Conservation (phyloP, 2,888 invertebrate genomes). For the Eudemis profundana region DNA sequence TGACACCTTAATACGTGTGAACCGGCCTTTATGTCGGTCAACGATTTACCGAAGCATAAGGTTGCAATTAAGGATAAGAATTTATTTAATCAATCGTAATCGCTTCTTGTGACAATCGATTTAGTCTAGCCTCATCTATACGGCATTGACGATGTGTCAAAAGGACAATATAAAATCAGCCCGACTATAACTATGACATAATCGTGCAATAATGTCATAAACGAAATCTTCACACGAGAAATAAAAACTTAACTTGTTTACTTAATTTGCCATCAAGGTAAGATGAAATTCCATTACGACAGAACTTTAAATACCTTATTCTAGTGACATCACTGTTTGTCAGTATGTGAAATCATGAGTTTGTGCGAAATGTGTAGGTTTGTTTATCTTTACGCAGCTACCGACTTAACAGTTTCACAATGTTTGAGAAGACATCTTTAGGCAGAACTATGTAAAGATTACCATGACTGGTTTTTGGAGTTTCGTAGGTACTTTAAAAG, state of each 20-base stretch:
- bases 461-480: neutral
- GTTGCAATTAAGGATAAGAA: too few relatives aligned
- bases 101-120: too few relatives aligned
- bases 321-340: conserved; percentile 38
- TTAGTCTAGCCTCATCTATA: too few relatives aligned
- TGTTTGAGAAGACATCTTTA: conserved; percentile 16
- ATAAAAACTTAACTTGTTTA: conserved; percentile 6
- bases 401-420: conserved; percentile 39
- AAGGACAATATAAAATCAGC: too few relatives aligned
- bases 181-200: too few relatives aligned
- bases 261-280: neutral
- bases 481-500: neutral
- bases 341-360: conserved; percentile 27
- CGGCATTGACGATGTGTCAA: too few relatives aligned
- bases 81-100: too few relatives aligned
- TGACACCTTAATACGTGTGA: too few relatives aligned
- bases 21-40: too few relatives aligned
- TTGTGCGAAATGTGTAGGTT: conserved; percentile 42
- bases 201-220: too few relatives aligned
- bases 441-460: conserved; percentile 5
- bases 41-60: too few relatives aligned
- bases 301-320: conserved; percentile 9
- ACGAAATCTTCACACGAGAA: conserved; percentile 3
- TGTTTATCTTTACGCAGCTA: conserved; percentile 34
- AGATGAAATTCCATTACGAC: neutral